These are phyloP conservation scores for Steinernema khuongi DNA, from an alignment of 1,140 invertebrate genomes.

Conservation along the genomic window DNA sequence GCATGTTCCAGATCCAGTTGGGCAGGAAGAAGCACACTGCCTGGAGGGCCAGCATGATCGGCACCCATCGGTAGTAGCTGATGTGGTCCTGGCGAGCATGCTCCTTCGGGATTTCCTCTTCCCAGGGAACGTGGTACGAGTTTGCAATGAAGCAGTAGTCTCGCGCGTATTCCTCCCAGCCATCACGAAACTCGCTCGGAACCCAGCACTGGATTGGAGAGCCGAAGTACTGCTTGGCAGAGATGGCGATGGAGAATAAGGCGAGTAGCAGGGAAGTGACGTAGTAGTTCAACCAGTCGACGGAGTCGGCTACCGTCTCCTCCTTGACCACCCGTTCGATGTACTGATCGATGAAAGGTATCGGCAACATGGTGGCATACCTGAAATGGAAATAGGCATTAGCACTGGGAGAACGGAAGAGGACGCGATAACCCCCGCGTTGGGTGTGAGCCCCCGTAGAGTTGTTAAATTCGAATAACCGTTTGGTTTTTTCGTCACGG, in stretches of 20 bases:
- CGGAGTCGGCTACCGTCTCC: constrained; percentile 46
- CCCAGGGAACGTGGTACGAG: constrained; percentile 49
- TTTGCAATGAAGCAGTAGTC: constrained; percentile 51
- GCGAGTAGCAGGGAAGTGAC: constrained; percentile 52
- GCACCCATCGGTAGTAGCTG: constrained; percentile 53
- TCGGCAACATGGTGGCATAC: background rate
- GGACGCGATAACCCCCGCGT: too few relatives aligned
- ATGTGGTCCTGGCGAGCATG: constrained; percentile 40
- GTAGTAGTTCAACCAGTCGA: constrained; percentile 57
- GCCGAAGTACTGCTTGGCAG: constrained; percentile 55
- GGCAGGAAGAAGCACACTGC: constrained; percentile 49
- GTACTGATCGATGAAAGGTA: constrained; percentile 8
- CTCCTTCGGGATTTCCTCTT: constrained; percentile 47
- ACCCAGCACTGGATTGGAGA: constrained; percentile 57
- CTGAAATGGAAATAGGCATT: background rate
- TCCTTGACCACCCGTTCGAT: background rate
- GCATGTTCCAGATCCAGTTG: constrained; percentile 51
- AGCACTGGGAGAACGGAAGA: background rate
- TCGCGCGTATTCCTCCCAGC: constrained; percentile 49
- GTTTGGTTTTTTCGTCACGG: too few relatives aligned
- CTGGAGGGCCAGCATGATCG: constrained; percentile 50
- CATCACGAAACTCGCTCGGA: constrained; percentile 53
- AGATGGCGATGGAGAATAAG: constrained; percentile 51
- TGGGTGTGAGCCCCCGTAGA: too few relatives aligned
- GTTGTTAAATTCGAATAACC: too few relatives aligned